Conservation (phyloP, 2,797 vertebrate genomes). For the Helicolenus hilgendorfi region DNA sequence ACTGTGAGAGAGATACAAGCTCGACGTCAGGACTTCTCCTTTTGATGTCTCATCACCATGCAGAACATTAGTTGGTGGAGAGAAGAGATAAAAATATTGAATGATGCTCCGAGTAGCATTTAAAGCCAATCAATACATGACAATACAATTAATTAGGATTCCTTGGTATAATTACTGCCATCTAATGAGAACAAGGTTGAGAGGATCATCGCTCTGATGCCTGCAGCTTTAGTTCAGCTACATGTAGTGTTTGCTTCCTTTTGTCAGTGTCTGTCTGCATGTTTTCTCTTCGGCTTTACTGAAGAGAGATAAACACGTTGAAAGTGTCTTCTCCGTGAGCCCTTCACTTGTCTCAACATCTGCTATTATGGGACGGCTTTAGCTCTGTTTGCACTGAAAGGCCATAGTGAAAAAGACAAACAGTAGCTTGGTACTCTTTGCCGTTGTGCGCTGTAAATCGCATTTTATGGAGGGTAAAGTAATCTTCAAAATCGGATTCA, state of each 20-base stretch:
- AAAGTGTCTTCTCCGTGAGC: neutral
- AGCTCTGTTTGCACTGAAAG: neutral
- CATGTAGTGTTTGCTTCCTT: neutral
- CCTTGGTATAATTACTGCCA: neutral
- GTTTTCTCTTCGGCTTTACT: constrained; percentile 21
- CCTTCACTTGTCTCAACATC: neutral
- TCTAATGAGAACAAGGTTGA: neutral
- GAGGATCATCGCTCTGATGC: neutral
- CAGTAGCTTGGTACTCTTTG: neutral
- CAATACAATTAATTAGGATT: constrained; percentile 6
- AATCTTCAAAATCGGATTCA: neutral
- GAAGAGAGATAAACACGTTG: constrained; percentile 9
- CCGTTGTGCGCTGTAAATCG: neutral
- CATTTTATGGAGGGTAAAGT: neutral
- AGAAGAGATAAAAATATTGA: neutral
- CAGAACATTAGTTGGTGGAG: neutral
- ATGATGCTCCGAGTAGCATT: neutral
- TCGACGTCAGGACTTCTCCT: neutral
- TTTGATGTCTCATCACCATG: neutral
- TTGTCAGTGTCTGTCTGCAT: neutral
- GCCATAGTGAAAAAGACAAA: neutral
- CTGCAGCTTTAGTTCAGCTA: neutral
- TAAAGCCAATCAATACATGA: neutral
- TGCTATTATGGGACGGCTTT: neutral
- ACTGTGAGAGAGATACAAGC: neutral